Conservation (phyloP, 2,888 invertebrate genomes). For the Merodon equestris region DNA sequence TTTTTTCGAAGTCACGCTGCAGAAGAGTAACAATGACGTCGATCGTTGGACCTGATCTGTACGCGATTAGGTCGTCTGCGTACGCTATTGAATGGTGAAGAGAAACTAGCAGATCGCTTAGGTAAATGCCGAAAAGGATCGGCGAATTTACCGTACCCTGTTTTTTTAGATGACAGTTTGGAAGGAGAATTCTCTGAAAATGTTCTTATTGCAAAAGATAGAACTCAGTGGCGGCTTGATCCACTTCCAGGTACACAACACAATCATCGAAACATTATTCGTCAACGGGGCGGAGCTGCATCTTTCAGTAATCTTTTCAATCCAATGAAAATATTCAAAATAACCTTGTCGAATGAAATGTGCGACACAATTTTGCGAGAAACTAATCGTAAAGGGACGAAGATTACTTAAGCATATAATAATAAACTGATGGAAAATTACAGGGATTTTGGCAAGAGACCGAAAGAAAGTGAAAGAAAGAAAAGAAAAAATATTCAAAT, state of each 20-base stretch:
- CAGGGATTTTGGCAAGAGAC: not conserved
- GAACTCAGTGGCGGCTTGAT: not conserved
- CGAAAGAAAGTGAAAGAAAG: not conserved
- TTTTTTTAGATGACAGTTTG: no score
- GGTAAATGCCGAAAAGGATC: no score
- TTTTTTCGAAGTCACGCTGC: no score
- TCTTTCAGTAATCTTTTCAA: conserved; percentile 2
- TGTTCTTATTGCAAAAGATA: not conserved
- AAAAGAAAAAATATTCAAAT: conserved; percentile 6
- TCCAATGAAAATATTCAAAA: conserved; percentile 8
- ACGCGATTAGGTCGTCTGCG: no score
- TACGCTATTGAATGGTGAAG: no score
- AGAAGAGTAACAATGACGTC: no score
- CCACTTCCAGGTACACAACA: conserved; percentile 3
- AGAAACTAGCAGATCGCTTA: no score
- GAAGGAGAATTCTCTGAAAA: not conserved
- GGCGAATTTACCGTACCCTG: no score
- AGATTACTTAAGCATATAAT: conserved; percentile 7
- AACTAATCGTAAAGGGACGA: conserved; percentile 3
- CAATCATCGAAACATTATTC: not conserved
- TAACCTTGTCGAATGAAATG: not conserved
- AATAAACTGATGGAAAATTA: conserved; percentile 1
- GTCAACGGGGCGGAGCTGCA: conserved; percentile 12
- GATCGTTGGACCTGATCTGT: no score
- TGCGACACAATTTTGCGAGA: conserved; percentile 4